These are phyloP conservation scores for Miniopterus natalensis DNA, from an alignment of 2,113 vertebrate species.

Conservation along the genomic window DNA sequence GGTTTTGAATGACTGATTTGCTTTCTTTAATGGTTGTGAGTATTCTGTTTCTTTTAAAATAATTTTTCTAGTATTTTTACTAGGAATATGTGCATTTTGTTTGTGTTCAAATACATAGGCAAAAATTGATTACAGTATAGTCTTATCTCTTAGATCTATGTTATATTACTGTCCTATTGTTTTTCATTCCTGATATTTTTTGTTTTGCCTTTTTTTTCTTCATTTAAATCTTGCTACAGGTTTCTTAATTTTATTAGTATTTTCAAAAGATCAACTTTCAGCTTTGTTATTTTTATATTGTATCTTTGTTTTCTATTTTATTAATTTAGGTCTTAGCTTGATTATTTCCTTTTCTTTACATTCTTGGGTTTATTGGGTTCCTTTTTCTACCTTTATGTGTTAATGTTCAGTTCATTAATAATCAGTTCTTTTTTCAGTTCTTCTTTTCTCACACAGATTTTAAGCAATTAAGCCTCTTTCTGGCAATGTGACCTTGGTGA, in stretches of 20 bases:
- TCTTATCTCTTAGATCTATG: conserved; percentile 10
- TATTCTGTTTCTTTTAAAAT: not conserved
- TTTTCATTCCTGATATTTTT: not conserved
- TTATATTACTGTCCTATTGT: not conserved
- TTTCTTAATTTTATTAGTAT: conserved; percentile 1
- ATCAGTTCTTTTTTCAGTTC: not conserved
- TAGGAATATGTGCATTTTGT: not conserved
- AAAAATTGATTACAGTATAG: not conserved
- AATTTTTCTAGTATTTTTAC: not conserved
- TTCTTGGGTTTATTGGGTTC: not conserved
- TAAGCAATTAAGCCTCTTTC: not conserved
- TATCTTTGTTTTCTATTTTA: not conserved
- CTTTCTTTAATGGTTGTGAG: not conserved
- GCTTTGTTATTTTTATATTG: not conserved
- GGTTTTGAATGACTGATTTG: not conserved
- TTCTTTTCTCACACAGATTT: not conserved
- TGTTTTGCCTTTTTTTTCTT: not conserved
- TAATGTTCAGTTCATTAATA: not conserved
- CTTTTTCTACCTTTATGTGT: not conserved
- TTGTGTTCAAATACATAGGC: not conserved
- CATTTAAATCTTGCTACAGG: not conserved
- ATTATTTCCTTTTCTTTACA: not conserved
- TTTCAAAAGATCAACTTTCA: not conserved
- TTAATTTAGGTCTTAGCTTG: not conserved
- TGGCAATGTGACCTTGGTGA: not conserved